These are phyloP conservation scores for Takifugu flavidus DNA, from an alignment of 2,113 vertebrate genomes.

Conservation along the genomic window DNA sequence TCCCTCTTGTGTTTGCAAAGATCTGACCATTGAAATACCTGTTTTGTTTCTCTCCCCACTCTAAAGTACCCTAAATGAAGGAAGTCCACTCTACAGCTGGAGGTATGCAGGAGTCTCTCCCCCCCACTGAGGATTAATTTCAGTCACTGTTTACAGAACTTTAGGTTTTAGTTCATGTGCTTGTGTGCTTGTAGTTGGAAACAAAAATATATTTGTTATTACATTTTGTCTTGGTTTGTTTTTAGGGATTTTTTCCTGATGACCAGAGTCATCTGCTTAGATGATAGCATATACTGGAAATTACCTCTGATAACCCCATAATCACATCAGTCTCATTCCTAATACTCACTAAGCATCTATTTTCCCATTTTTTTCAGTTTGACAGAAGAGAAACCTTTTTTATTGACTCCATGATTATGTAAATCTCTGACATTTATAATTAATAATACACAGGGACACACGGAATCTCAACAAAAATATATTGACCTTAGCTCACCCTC, in stretches of 20 bases:
- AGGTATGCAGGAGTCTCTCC: constrained; percentile 75
- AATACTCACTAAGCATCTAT: neutral
- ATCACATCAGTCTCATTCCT: constrained; percentile 2
- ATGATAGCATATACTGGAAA: constrained; percentile 11
- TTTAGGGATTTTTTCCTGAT: constrained; percentile 11
- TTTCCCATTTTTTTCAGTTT: too few relatives aligned
- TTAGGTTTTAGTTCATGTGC: constrained; percentile 33
- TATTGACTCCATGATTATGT: too few relatives aligned
- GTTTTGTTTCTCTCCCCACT: constrained; percentile 70
- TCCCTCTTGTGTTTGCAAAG: constrained; percentile 33
- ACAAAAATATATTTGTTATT: neutral
- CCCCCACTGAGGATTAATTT: constrained; percentile 48
- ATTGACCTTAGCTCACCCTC: neutral
- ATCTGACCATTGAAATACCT: constrained; percentile 63
- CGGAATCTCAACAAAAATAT: neutral
- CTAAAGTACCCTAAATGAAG: constrained; percentile 81
- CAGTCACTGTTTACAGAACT: constrained; percentile 40
- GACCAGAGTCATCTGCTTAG: constrained; percentile 11
- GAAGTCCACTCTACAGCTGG: constrained; percentile 70
- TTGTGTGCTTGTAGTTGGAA: constrained; percentile 13
- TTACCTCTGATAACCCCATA: neutral
- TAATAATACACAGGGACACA: too few relatives aligned
- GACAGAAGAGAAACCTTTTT: too few relatives aligned
- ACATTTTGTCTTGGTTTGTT: constrained; percentile 8
- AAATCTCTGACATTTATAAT: too few relatives aligned